phyloP scores from a whole-genome alignment of 2,797 vertebrate species.

The Urosaurus nigricauda region DNA sequence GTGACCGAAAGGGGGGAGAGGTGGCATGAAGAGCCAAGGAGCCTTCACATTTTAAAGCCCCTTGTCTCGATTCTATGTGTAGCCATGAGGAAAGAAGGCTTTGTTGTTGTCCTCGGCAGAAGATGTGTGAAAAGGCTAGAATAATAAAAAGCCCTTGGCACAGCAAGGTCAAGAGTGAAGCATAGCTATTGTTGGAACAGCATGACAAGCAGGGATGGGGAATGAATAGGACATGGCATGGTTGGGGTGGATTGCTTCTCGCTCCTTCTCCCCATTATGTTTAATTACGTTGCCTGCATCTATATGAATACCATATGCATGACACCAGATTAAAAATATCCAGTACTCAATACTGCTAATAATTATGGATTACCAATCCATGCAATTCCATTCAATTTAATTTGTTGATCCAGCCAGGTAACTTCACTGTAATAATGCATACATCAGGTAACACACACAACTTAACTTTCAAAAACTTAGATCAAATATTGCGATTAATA shows the following conservation, averaged over 20 bases:
- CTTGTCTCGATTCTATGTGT: neutral
- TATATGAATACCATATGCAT: too few relatives aligned
- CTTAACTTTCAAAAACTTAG: neutral
- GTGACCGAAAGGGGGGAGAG: too few relatives aligned
- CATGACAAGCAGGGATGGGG: neutral
- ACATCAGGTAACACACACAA: neutral
- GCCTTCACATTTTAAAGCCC: neutral
- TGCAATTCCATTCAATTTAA: neutral
- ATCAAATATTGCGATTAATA: neutral
- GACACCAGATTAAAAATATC: neutral
- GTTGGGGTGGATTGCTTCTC: neutral
- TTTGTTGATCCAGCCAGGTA: neutral
- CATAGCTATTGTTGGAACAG: neutral
- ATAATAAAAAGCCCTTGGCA: neutral
- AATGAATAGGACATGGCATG: neutral
- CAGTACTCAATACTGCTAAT: neutral
- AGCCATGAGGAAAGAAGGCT: neutral
- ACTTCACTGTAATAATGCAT: neutral
- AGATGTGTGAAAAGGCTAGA: neutral
- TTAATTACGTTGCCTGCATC: too few relatives aligned
- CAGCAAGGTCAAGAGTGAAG: neutral
- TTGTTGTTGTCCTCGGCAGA: neutral
- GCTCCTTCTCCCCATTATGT: neutral
- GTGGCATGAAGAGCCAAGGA: neutral
- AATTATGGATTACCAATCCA: neutral